Conservation (phyloP, 2,113 vertebrate genomes). For the Strix aluco region DNA sequence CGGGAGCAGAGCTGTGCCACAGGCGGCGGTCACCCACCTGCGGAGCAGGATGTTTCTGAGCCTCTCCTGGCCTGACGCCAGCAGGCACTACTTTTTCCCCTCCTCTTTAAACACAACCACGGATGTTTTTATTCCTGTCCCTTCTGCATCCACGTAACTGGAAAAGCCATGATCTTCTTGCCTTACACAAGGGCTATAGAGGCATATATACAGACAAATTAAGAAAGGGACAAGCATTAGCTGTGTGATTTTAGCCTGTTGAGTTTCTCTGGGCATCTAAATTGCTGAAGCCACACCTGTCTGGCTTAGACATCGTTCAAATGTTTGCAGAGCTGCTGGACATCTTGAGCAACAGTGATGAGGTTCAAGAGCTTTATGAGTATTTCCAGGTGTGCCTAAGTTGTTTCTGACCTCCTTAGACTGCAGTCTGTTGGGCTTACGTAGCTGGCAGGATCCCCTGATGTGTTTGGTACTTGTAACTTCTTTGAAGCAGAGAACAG, state of each 20-base stretch:
- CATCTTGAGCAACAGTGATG: not conserved
- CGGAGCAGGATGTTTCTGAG: not conserved
- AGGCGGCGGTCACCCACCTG: not conserved
- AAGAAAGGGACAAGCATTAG: fast-evolving
- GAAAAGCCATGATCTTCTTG: not conserved
- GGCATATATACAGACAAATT: not conserved
- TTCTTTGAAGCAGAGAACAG: not conserved
- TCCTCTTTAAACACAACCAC: not conserved
- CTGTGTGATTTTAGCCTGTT: not conserved
- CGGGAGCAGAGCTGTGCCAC: not conserved
- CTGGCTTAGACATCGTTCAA: not conserved
- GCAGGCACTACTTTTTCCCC: fast-evolving
- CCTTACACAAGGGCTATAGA: not conserved
- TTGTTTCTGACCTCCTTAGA: not conserved
- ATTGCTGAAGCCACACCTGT: not conserved
- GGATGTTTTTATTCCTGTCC: not conserved
- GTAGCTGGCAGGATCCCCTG: not conserved
- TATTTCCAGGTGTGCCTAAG: conserved; percentile 6
- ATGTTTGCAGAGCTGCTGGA: conserved; percentile 1
- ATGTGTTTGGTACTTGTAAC: not conserved
- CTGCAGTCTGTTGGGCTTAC: not conserved
- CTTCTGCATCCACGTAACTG: not conserved
- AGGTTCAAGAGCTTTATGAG: not conserved
- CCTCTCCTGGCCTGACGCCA: not conserved
- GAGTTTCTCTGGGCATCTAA: not conserved